phyloP scores from a whole-genome alignment of 2,113 vertebrate genomes.

The Arizona elegans region DNA sequence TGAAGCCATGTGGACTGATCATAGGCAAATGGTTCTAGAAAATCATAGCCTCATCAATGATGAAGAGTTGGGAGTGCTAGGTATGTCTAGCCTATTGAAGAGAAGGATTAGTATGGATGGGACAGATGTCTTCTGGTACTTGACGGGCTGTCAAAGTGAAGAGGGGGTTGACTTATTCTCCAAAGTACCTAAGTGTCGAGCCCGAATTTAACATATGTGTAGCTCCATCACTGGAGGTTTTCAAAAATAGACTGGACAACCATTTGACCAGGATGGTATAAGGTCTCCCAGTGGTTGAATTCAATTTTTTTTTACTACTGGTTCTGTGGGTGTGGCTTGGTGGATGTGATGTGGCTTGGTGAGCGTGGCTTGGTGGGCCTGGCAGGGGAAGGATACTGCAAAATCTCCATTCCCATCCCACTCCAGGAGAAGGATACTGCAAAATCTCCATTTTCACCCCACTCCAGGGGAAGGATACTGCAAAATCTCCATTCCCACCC shows the following conservation, averaged over 20 bases:
- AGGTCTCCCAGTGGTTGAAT: background rate
- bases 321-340: no score
- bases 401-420: no score
- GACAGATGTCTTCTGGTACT: background rate
- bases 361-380: no score
- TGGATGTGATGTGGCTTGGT: no score
- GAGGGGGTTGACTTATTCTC: background rate
- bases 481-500: no score
- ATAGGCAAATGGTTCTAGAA: background rate
- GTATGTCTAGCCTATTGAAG: background rate
- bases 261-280: background rate
- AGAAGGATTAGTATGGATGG: background rate
- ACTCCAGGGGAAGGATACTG: no score
- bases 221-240: background rate
- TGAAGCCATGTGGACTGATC: background rate
- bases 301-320: no score
- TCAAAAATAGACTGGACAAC: background rate
- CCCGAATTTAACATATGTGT: no score
- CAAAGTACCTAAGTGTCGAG: background rate
- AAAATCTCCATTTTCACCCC: no score
- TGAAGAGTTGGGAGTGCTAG: background rate
- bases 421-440: no score
- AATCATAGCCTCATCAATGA: background rate
- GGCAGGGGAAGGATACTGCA: no score
- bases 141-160: background rate